Evolutionary conservation across 2,888 invertebrate species (phyloP), one percentile per base, ranked within the genome.

Genomic region (Diaphora mendica): DNA sequence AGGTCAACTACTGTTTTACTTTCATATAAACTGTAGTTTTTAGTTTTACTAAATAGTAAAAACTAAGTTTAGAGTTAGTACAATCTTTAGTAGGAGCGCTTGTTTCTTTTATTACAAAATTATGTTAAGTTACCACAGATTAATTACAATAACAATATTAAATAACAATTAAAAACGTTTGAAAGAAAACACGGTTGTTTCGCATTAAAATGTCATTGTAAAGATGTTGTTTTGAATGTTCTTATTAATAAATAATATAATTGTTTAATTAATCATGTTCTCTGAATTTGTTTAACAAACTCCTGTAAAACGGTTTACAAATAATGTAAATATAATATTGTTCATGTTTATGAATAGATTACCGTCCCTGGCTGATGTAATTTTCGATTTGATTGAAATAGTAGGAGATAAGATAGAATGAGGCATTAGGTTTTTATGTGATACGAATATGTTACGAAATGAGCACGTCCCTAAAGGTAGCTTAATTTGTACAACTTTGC

Each of bases 401-500:
- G 69, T 68, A 73, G 55, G 20, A 77, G 81, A 82, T 80, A 76
- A 79, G 79, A 79, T 82, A 82, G 77, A 72, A 75, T 66, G 70
- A 64, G 59, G 74, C 59, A 68, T 75, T 73, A 74, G 48, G 30
- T 73, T 70, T 73, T 76, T 72, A 71, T 30, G 59, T 68, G 62
- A 15, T 33, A 72, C 68, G n/a, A 74, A 75, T 71, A 72, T 64
- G 23, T 69, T 33, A 30, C 62, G 67, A 80, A 77, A 79, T 70
- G 73, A 72, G 66, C 69, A 68, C 73, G 74, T 64, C 73, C 73
- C 75, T 59, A 20, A 33, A 30, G 68, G 76, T 77, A 17, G 77
- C 75, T 78, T 64, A 72, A 74, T 74, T 79, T 81, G 80, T 70
- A 75, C 79, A 90, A 91, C 87, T 90, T 90, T 88, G 84, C 90